Evolutionary conservation across 1,140 invertebrate species (phyloP).

Genomic region (Gryllus bimaculatus): DNA sequence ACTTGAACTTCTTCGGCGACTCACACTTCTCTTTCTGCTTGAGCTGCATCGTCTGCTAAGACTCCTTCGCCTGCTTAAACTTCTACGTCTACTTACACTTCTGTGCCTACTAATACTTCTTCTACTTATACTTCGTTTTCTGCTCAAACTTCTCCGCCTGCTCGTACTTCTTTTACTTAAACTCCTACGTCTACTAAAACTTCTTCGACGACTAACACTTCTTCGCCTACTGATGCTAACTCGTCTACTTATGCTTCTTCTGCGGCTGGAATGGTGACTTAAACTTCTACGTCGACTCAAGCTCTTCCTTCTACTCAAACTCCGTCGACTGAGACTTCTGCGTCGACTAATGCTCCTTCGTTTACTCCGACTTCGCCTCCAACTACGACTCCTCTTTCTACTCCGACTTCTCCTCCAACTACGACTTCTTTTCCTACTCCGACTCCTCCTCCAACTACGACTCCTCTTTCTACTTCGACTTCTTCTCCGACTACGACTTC

Average conservation of each 20-base stretch:
- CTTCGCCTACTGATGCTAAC: constrained; percentile 11
- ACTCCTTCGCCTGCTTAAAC: constrained; percentile 14
- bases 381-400: constrained; percentile 7
- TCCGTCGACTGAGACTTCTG: constrained; percentile 9
- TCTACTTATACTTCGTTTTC: constrained; percentile 27
- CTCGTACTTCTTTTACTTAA: constrained; percentile 22
- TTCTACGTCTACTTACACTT: constrained; percentile 18
- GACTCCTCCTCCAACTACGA: constrained; percentile 10
- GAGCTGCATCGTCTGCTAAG: neutral
- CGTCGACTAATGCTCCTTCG: constrained; percentile 15
- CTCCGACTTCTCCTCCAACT: constrained; percentile 33
- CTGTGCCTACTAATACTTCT: constrained; percentile 15
- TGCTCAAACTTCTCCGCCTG: constrained; percentile 25
- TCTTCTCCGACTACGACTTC: constrained; percentile 15
- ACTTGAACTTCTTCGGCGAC: neutral
- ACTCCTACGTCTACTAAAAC: constrained; percentile 14
- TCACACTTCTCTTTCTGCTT: neutral
- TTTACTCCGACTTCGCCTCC: constrained; percentile 13
- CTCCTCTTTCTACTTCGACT: constrained; percentile 12
- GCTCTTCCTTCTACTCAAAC: constrained; percentile 16
- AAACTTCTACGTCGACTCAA: neutral
- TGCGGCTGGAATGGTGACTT: constrained; percentile 22
- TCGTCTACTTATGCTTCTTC: constrained; percentile 26
- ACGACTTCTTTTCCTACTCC: constrained; percentile 34
- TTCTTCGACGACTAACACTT: constrained; percentile 17